These are phyloP conservation scores for Crocodylus rhombifer DNA, from an alignment of 2,797 vertebrate genomes.

Conservation along the genomic window DNA sequence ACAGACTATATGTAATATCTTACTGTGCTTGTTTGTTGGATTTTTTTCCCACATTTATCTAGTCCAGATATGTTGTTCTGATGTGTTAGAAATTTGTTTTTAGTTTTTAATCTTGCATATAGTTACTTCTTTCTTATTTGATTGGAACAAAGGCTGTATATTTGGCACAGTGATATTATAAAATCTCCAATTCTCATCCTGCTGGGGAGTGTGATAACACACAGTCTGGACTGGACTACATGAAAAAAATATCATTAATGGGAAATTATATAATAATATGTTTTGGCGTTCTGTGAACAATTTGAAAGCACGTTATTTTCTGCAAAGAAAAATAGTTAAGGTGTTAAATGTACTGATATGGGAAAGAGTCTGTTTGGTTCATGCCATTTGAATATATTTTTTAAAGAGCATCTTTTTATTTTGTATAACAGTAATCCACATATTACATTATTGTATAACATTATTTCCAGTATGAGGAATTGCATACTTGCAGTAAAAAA, in stretches of 20 bases:
- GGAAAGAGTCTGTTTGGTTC: accelerated
- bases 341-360: not conserved
- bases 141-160: not conserved
- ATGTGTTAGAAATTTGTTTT: not conserved
- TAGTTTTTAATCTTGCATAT: not conserved
- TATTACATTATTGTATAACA: accelerated
- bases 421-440: accelerated
- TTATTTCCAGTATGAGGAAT: not conserved
- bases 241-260: not conserved
- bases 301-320: not conserved
- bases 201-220: not conserved
- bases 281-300: not conserved
- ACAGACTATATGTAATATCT: not conserved
- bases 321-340: not conserved
- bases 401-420: accelerated
- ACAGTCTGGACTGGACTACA: not conserved
- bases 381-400: not conserved
- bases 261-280: not conserved
- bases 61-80: accelerated
- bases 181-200: not conserved
- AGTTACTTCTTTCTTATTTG: not conserved
- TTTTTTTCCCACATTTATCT: not conserved
- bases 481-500: accelerated
- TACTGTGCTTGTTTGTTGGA: not conserved
- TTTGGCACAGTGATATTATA: not conserved